Evolutionary conservation across 2,113 vertebrate genomes (phyloP).

Genomic region (Ia io): DNA sequence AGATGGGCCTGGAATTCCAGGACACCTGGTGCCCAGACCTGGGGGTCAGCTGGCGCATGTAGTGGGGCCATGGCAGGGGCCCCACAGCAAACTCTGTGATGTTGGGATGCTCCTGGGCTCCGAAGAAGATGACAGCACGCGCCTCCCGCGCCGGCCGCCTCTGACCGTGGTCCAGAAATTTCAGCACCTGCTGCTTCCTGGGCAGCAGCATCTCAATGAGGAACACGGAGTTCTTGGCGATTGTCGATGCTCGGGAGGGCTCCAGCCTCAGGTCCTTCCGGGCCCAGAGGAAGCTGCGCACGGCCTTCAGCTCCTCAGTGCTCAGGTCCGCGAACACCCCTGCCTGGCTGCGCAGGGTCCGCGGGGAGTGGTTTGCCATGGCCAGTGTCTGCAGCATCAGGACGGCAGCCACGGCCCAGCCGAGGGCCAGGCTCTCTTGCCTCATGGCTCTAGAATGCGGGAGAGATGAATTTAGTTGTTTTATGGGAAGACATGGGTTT

Average conservation of each 20-base stretch:
- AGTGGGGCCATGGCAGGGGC: constrained; percentile 85
- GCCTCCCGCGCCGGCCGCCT: constrained; percentile 85
- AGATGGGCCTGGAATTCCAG: constrained; percentile 87
- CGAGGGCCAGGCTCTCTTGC: background rate
- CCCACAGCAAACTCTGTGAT: constrained; percentile 89
- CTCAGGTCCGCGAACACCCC: constrained; percentile 90
- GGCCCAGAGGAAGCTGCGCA: constrained; percentile 84
- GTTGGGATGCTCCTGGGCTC: constrained; percentile 85
- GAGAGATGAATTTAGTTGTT: background rate
- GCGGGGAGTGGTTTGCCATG: rapidly evolving
- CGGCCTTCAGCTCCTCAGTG: constrained; percentile 81
- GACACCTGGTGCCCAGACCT: constrained; percentile 50
- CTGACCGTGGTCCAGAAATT: constrained; percentile 82
- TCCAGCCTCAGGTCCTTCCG: constrained; percentile 83
- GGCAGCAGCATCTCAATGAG: constrained; percentile 91
- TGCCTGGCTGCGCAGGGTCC: rapidly evolving
- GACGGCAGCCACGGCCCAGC: rapidly evolving
- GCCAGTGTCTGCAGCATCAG: background rate
- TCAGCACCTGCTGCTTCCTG: constrained; percentile 85
- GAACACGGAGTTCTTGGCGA: constrained; percentile 90
- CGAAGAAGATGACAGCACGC: constrained; percentile 88
- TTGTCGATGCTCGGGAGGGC: background rate
- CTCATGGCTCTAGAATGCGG: background rate
- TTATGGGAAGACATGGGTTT: background rate
- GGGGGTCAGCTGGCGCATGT: constrained; percentile 71